These are phyloP conservation scores for Alouatta palliata DNA, from an alignment of 2,113 vertebrate species.

Conservation along the genomic window DNA sequence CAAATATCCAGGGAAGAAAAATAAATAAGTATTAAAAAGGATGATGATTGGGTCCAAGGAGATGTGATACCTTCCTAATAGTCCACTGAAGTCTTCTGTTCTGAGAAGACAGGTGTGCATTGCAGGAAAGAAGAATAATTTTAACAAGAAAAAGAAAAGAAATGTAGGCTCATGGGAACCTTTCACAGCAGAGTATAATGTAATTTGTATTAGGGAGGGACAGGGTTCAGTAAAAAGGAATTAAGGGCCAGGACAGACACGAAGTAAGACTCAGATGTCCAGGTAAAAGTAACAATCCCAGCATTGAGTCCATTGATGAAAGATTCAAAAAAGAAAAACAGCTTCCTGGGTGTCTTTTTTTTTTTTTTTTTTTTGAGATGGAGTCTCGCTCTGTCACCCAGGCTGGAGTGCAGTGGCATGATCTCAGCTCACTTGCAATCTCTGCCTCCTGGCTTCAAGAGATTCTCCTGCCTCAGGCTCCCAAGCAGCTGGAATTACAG, in stretches of 20 bases:
- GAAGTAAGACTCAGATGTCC: background rate
- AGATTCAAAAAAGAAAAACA: background rate
- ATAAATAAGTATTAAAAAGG: background rate
- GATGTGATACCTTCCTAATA: background rate
- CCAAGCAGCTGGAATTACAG: no score
- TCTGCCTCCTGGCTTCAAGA: no score
- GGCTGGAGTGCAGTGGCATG: no score
- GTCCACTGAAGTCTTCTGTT: background rate
- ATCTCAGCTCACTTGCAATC: no score
- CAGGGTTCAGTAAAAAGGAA: background rate
- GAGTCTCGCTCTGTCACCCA: no score
- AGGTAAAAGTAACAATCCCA: background rate
- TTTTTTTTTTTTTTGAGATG: no score
- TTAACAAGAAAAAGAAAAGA: background rate
- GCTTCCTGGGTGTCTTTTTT: background rate
- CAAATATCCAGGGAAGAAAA: background rate
- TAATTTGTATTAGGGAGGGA: background rate
- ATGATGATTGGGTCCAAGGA: background rate
- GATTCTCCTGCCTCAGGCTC: no score
- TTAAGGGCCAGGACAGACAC: accelerated
- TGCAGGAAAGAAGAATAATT: background rate
- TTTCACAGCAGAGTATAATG: background rate
- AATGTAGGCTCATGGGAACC: background rate
- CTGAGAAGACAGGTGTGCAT: background rate
- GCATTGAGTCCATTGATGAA: background rate